These are phyloP conservation scores for Rhagophthalmus giganteus DNA, from an alignment of 2,888 invertebrate genomes.

Conservation along the genomic window DNA sequence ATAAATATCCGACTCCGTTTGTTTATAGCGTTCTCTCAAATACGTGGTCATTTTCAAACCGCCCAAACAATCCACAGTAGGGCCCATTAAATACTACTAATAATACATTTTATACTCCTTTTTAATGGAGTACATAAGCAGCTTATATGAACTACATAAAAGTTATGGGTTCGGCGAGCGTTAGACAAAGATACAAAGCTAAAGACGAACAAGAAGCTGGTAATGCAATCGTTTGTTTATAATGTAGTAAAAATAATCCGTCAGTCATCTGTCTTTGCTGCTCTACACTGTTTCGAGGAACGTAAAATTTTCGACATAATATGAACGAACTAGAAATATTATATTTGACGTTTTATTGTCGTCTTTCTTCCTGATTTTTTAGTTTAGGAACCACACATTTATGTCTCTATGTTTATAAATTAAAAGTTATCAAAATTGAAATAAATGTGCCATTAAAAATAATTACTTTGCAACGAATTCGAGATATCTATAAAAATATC, in stretches of 20 bases:
- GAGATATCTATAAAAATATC: no score
- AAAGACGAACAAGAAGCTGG: slow-evolving; percentile 31
- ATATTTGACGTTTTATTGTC: no score
- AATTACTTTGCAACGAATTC: no score
- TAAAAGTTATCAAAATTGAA: background rate
- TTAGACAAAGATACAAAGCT: slow-evolving; percentile 31
- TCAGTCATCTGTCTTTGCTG: slow-evolving; percentile 57
- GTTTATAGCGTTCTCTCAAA: slow-evolving; percentile 37
- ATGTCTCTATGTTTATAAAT: background rate
- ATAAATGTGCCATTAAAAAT: no score
- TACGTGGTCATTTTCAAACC: slow-evolving; percentile 40
- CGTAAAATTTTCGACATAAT: slow-evolving; percentile 9
- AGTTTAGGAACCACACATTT: background rate
- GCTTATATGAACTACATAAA: slow-evolving; percentile 15
- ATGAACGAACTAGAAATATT: no score
- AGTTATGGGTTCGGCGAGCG: slow-evolving; percentile 7
- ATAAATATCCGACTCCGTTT: slow-evolving; percentile 10
- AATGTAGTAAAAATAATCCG: slow-evolving; percentile 55
- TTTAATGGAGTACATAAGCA: slow-evolving; percentile 32
- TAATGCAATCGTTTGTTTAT: slow-evolving; percentile 52
- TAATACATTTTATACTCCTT: slow-evolving; percentile 49
- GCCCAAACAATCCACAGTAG: slow-evolving; percentile 43
- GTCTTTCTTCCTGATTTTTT: no score
- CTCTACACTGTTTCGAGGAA: slow-evolving; percentile 46
- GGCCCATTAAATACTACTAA: slow-evolving; percentile 49